Conservation (phyloP, 1,140 invertebrate genomes). For the Anoplolepis gracilipes region DNA sequence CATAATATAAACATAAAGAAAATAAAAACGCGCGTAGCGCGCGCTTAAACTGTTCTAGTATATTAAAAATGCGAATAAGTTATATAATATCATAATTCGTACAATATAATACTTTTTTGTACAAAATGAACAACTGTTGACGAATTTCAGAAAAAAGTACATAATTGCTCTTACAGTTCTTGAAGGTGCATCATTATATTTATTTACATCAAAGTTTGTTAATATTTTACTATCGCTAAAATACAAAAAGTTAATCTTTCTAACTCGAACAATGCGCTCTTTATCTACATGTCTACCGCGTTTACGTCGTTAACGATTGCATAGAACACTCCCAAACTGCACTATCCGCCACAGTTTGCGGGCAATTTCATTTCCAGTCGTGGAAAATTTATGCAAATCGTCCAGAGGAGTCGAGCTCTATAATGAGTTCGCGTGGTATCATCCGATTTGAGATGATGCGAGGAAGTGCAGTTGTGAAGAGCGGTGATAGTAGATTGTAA, state of each 20-base stretch:
- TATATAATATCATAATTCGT: no score
- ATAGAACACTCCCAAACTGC: slow-evolving; percentile 67
- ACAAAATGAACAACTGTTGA: background rate
- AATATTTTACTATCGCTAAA: slow-evolving; percentile 41
- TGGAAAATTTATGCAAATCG: slow-evolving; percentile 78
- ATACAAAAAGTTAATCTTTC: slow-evolving; percentile 40
- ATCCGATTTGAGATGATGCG: slow-evolving; percentile 70
- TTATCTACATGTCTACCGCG: slow-evolving; percentile 15
- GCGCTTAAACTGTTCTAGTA: no score
- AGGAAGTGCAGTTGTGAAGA: slow-evolving; percentile 43
- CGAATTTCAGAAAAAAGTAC: background rate
- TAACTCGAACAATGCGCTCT: slow-evolving; percentile 51
- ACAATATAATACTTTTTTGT: background rate
- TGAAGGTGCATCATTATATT: background rate
- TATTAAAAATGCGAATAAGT: slow-evolving; percentile 1
- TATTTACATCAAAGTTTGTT: background rate
- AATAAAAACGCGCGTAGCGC: no score
- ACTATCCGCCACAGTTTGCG: slow-evolving; percentile 62
- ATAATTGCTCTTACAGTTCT: background rate
- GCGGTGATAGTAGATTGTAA: background rate
- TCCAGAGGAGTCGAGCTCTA: slow-evolving; percentile 21
- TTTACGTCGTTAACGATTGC: slow-evolving; percentile 59
- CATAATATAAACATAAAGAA: no score
- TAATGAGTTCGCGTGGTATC: slow-evolving; percentile 69
- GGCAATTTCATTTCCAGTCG: slow-evolving; percentile 74